Evolutionary conservation across 2,888 invertebrate species (phyloP).

Genomic region (Onchidella celtica): DNA sequence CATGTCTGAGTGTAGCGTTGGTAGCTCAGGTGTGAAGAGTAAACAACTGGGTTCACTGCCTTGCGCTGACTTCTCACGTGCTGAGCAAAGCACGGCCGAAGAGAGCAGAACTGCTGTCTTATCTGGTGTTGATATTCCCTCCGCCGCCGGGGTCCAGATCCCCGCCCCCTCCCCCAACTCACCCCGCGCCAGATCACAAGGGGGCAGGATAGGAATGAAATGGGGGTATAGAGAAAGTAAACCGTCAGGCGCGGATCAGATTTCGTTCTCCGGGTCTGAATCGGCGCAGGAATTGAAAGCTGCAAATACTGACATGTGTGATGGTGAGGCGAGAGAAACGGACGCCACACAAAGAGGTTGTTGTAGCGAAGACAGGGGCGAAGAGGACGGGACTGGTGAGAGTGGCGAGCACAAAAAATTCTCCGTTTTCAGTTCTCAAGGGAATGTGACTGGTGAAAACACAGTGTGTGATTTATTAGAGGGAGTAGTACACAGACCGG

Average conservation of each 20-base stretch:
- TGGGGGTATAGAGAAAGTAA: not conserved
- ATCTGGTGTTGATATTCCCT: conserved; percentile 7
- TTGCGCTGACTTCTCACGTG: not conserved
- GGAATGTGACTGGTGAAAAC: not conserved
- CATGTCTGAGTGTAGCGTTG: not conserved
- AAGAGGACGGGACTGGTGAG: not conserved
- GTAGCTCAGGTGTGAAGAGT: not conserved
- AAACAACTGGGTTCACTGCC: not conserved
- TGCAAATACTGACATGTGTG: not conserved
- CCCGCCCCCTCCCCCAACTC: not conserved
- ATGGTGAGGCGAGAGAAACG: not conserved
- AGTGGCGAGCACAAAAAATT: not conserved
- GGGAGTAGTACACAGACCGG: no score
- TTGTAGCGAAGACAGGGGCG: not conserved
- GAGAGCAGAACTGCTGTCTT: not conserved
- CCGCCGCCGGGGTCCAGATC: not conserved
- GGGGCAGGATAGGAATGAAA: not conserved
- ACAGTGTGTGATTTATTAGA: not conserved
- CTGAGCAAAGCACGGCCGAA: not conserved
- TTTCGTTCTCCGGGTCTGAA: not conserved
- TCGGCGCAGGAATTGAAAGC: not conserved
- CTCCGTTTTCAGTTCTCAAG: not conserved
- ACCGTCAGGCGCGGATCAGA: not conserved
- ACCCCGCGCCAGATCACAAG: not conserved
- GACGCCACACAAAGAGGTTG: conserved; percentile 6